These are phyloP conservation scores for Pangasius sanitwongsei DNA, from an alignment of 2,797 vertebrate species.

Conservation along the genomic window DNA sequence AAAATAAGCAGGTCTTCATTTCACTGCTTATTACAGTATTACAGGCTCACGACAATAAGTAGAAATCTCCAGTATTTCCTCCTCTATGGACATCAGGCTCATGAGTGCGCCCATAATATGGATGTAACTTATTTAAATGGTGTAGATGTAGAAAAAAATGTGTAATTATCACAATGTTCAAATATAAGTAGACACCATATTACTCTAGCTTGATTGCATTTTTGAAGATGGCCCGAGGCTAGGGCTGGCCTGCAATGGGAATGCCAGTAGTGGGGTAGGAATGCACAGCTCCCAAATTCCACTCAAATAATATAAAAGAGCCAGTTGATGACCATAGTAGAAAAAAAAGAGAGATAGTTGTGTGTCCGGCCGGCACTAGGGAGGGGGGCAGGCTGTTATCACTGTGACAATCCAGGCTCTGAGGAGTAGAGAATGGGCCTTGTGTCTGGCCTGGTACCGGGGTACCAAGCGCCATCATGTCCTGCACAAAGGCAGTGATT, in stretches of 20 bases:
- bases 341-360: constrained; percentile 51
- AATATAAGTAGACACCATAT: not conserved
- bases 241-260: constrained; percentile 59
- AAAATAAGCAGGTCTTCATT: not conserved
- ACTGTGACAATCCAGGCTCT: constrained; percentile 72
- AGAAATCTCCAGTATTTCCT: not conserved
- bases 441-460: constrained; percentile 63
- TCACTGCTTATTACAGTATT: not conserved
- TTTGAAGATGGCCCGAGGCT: constrained; percentile 41
- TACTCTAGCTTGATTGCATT: constrained; percentile 31
- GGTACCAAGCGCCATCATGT: constrained; percentile 71
- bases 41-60: not conserved
- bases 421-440: constrained; percentile 71
- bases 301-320: constrained; percentile 64
- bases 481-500: constrained; percentile 75
- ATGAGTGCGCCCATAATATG: not conserved
- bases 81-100: not conserved
- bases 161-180: not conserved
- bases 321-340: constrained; percentile 49
- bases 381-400: constrained; percentile 67
- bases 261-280: constrained; percentile 71
- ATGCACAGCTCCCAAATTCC: constrained; percentile 73
- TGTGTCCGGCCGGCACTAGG: constrained; percentile 45
- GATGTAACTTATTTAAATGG: not conserved
- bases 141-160: not conserved